phyloP scores from a whole-genome alignment of 1,140 invertebrate species.

The Brachionus koreanus region DNA sequence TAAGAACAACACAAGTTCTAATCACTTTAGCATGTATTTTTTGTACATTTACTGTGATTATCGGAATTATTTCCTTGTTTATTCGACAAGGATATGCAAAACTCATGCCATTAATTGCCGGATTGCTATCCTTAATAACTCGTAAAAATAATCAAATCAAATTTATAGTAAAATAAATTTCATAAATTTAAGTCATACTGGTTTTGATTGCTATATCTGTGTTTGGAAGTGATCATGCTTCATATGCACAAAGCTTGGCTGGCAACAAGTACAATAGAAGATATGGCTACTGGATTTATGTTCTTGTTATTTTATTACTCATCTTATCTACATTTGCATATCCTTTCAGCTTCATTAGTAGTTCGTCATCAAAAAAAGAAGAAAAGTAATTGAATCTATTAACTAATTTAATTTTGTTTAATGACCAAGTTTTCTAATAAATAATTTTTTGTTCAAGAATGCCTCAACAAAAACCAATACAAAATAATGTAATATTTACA shows the following conservation, averaged over 20 bases:
- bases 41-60: not conserved
- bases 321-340: not conserved
- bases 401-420: not conserved
- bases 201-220: not conserved
- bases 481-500: not conserved
- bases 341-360: not conserved
- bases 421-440: not conserved
- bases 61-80: not conserved
- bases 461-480: not conserved
- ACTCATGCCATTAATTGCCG: not conserved
- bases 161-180: not conserved
- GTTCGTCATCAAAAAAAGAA: not conserved
- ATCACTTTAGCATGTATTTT: not conserved
- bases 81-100: not conserved
- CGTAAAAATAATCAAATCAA: not conserved
- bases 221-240: slow-evolving; percentile 18
- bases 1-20: slow-evolving; percentile 4
- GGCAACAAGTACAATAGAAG: not conserved
- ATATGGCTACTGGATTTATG: slow-evolving; percentile 25
- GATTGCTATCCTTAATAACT: not conserved
- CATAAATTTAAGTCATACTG: not conserved
- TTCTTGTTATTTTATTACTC: not conserved
- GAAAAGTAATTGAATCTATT: not conserved
- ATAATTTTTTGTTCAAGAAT: not conserved
- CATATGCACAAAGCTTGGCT: not conserved